phyloP scores from a whole-genome alignment of 2,797 vertebrate species.

The Aselliscus stoliczkanus region DNA sequence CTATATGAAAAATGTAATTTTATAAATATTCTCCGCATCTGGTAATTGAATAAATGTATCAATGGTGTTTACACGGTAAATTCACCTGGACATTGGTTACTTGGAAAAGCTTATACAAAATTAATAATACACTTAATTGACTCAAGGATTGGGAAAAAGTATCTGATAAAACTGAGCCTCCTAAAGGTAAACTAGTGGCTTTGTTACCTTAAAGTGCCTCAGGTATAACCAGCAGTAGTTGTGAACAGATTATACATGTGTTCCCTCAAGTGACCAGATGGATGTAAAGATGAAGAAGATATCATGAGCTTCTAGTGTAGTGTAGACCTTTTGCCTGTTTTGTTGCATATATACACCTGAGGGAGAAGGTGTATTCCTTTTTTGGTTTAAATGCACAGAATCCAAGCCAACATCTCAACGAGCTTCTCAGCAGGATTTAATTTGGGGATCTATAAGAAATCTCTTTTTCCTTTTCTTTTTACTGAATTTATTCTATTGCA shows the following conservation, averaged over 20 bases:
- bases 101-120: not conserved
- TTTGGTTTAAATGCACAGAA: slow-evolving; percentile 9
- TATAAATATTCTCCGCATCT: not conserved
- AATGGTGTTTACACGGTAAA: not conserved
- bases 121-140: not conserved
- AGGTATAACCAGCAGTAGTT: not conserved
- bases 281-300: slow-evolving; percentile 17
- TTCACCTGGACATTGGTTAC: not conserved
- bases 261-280: not conserved
- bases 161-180: not conserved
- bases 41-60: not conserved
- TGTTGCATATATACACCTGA: not conserved
- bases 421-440: slow-evolving; percentile 44
- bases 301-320: not conserved
- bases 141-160: not conserved
- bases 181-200: not conserved
- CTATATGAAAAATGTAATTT: not conserved
- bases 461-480: not conserved
- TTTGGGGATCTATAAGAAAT: not conserved
- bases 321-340: not conserved
- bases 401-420: not conserved
- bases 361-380: not conserved
- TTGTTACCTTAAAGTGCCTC: not conserved
- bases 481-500: not conserved
- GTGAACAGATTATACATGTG: not conserved